Evolutionary conservation across 2,113 vertebrate genomes (phyloP), one percentile per base, ranked within the genome.

Genomic region (Anser cygnoides): DNA sequence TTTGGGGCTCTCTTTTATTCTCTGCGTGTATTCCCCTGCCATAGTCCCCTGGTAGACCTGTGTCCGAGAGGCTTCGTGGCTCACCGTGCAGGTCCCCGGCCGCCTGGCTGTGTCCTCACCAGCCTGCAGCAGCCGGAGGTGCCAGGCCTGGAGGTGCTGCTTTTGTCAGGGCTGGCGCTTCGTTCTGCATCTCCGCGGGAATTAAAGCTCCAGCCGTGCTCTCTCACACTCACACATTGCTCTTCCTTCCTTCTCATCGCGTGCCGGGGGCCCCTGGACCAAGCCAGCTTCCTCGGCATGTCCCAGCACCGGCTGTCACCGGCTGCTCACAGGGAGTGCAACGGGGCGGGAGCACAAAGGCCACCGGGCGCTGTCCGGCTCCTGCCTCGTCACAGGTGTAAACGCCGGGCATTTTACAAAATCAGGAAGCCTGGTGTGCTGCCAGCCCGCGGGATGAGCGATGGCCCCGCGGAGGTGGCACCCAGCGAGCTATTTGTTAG

Each of bases 401-500:
- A 65, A 12, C 0, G 50, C 90, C 46, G 46, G 61, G 80, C 35
- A 39, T 55, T 77, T 43, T 46, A 58, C 83, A 59, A 74, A 35
- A 1, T 23, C 39, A 13, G 31, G 3, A 2, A 7, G 39, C 52
- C 72, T 33, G 43, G 67, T 31, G 83, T 74, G 17, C 71, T 73
- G 26, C 11, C 80, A 62, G 50, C 93, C 46, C 22, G 0, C 9
- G 1, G 84, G 58, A 16, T 88, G 59, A 55, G 2, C 2, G 28
- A 23, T 89, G 93, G n/a, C 81, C 87, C 90, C 1, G 2, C 2
- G 43, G 80, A 82, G 89, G 89, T 87, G 89, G n/a, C 94, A 80
- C 71, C 94, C 67, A 68, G 87, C 43, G 23, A 5, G 67, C 67
- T 26, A 1, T 25, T 19, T 9, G 52, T 59, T 87, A 43, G 17